Evolutionary conservation across 2,113 vertebrate genomes (phyloP), one percentile per base, ranked within the genome.

Genomic region (Oncorhynchus mykiss): DNA sequence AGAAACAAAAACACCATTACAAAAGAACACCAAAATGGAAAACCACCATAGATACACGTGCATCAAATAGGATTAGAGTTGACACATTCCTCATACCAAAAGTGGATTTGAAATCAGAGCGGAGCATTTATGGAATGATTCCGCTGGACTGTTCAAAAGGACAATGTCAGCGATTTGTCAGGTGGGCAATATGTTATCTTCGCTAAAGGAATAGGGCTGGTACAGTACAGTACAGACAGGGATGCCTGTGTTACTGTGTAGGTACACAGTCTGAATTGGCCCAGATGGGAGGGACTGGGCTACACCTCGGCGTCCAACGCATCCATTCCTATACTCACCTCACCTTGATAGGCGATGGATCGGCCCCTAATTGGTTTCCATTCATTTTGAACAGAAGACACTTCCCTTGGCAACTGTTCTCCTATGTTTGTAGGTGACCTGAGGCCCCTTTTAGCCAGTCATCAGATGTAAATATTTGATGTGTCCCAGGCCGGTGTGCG

Each of bases 401-500:
- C 3, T 51, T 51, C 49, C 14, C 49, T 51, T 51, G 2, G 34
- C 2, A 39, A 13, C 49, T 16, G 49, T 51, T 51, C 12, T 4
- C 12, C 14, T 16, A 1, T 13, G 11, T 51, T 51, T 3, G 14
- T 51, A 51, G 49, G 49, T 4, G 49, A 51, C 49, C 49, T 16
- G 2, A 20, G 27, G 67, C 80, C 76, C 76, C 75, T 82, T 88
- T 88, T 79, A 85, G 71, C 76, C 74, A 71, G 88, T 91, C 87
- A 90, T 85, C 82, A 85, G 73, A 87, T 70, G 73, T 93, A 86
- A 93, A 93, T 92, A 89, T 90, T 90, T 90, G 57, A 93, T 90
- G 74, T 73, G 84, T 77, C 74, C 82, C 74, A 84, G 82, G 85
- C 85, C 45, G 71, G 74, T 73, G 84, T 72, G 77, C 82, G 71